Evolutionary conservation across 1,140 invertebrate genomes (phyloP), one percentile per base, ranked within the genome.

Genomic region (Ceratitis capitata): DNA sequence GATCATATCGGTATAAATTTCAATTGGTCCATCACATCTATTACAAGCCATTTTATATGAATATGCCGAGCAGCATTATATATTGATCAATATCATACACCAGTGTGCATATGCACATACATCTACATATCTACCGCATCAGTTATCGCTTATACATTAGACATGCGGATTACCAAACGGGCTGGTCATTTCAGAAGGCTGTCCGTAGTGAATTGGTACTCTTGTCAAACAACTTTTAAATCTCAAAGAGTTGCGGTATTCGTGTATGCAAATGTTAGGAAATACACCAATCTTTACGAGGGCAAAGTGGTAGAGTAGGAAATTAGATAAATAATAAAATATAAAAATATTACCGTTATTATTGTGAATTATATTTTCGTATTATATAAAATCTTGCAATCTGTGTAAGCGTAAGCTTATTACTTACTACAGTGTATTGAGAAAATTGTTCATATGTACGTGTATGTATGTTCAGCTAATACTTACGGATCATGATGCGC

Each of bases 401-500:
- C n/a, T n/a, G n/a, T n/a, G n/a, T n/a, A n/a, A n/a, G n/a, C n/a
- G n/a, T n/a, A n/a, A n/a, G n/a, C n/a, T n/a, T n/a, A n/a, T n/a
- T n/a, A n/a, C 19, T 23, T n/a, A n/a, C n/a, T 23, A 0, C 2
- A 6, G 49, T 19, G 14, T 14, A 5, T 19, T 19, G 6, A 51
- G 6, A 51, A 3, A 4, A 53, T n/a, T 56, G n/a, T 23, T 7
- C 51, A 56, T n/a, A n/a, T 1, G 51, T 6, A 56, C 10, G 19
- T n/a, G 6, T 58, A 29, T 23, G 35, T 64, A 32, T 64, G 23
- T 19, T 64, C 26, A 16, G 2, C 35, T 35, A 23, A 16, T 16
- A 88, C 89, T 90, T 78, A 90, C 89, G 88, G 88, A 61, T 90
- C 87, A 86, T 89, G 89, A 35, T 58, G 51, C 16, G 58, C 82